Evolutionary conservation across 37 sponge, comb jelly and placozoan species (phyloP), one percentile per base, ranked within the genome.

Genomic region (Dysidea cf. avara): DNA sequence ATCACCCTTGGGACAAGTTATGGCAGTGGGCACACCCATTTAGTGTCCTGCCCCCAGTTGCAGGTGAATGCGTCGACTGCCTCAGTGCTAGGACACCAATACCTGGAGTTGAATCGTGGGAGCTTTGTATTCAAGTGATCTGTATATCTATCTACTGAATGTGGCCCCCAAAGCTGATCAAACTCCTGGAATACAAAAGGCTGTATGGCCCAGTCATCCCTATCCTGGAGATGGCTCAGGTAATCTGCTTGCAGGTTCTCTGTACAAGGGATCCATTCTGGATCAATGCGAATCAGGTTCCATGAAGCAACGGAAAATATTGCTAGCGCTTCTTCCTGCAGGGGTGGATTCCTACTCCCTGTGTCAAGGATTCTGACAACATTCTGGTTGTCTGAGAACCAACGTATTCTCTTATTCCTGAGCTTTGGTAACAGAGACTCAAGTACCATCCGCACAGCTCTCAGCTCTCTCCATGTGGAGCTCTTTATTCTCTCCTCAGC

Each of bases 11-110:
- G 11, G 16, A 71, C 22, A 0, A 80, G 61, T 3, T 47, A n/a
- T 0, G 59, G 34, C 22, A 64, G 81, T 1, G 81, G 81, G 25
- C 69, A 69, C 39, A 55, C 21, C 81, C 81, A 80, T 31, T 69
- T 69, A 29, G 29, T 71, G 26, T 80, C 81, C 1, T 38, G 71
- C 0, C 2, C 0, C 81, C 81, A 80, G 17, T 59, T 17, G 20
- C 46, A 25, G 12, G 80, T 79, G 40, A 79, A 79, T 21, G 80
- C 80, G 59, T 79, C 71, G 22, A 69, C 71, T 0, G 81, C 70
- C 25, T 69, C 79, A 25, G 70, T 20, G 14, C 61, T 36, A 39
- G 69, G 69, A 31, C 55, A 37, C 58, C 62, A 57, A 37, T n/a
- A 69, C 18, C 51, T 16, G n/a, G 40, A 48, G 35, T 60, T 69